These are phyloP conservation scores for Steromphala cineraria DNA, from an alignment of 2,888 invertebrate genomes.

Conservation along the genomic window DNA sequence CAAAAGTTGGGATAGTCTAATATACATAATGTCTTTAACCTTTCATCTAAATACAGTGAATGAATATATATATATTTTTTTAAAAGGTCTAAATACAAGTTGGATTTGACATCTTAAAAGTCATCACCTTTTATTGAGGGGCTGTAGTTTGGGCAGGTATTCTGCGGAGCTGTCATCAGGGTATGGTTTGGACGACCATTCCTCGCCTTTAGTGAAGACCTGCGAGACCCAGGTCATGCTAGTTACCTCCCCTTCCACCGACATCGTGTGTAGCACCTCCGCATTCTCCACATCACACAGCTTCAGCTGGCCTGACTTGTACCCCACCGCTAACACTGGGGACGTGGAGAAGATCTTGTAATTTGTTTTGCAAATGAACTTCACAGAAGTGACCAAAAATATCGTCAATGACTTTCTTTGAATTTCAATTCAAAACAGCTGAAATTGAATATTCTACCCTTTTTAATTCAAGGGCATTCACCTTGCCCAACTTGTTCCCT, in stretches of 20 bases:
- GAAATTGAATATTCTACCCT: too few relatives aligned
- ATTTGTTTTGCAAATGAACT: too few relatives aligned
- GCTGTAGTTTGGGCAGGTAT: conserved; percentile 78
- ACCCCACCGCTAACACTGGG: conserved; percentile 80
- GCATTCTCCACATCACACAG: conserved; percentile 91
- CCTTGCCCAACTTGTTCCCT: too few relatives aligned
- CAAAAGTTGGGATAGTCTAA: too few relatives aligned
- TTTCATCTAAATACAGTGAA: too few relatives aligned
- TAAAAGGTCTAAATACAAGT: too few relatives aligned
- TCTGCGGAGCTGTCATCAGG: conserved; percentile 74
- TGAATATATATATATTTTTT: too few relatives aligned
- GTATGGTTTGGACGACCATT: conserved; percentile 60
- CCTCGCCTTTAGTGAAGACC: conserved; percentile 55
- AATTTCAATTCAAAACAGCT: too few relatives aligned
- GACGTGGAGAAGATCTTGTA: not conserved
- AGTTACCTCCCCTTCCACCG: conserved; percentile 81
- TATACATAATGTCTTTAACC: too few relatives aligned
- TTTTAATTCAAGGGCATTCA: too few relatives aligned
- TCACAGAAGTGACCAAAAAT: too few relatives aligned
- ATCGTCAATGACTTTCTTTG: too few relatives aligned
- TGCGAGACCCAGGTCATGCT: conserved; percentile 85
- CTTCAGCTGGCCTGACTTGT: conserved; percentile 80
- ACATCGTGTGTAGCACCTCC: conserved; percentile 82
- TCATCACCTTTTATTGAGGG: conserved; percentile 69
- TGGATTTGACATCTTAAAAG: not conserved